These are phyloP conservation scores for Athalia rosae DNA, from an alignment of 2,888 invertebrate species.

Conservation along the genomic window DNA sequence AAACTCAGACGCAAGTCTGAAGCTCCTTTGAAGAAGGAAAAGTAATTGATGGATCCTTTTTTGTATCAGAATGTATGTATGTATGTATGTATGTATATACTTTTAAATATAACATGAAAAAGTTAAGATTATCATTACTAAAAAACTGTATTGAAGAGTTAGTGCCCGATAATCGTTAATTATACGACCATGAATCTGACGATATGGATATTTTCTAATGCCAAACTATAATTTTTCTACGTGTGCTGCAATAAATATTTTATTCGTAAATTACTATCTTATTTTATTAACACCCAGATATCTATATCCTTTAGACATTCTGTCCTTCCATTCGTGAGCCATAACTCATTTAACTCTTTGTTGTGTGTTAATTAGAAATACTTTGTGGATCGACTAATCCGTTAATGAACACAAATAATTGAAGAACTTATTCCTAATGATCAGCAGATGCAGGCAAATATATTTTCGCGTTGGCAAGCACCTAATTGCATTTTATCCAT, in stretches of 20 bases:
- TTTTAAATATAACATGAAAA: background rate
- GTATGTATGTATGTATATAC: conserved; percentile 43
- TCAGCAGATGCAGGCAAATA: no score
- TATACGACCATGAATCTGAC: conserved; percentile 12
- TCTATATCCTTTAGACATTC: background rate
- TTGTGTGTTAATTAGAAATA: no score
- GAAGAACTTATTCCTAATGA: no score
- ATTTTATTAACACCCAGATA: background rate
- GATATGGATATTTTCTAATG: conserved; percentile 11
- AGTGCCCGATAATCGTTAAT: no score
- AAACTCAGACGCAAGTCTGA: conserved; percentile 66
- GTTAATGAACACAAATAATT: no score
- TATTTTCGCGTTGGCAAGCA: no score
- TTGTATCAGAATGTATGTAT: conserved; percentile 46
- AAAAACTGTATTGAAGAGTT: no score
- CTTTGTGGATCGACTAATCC: no score
- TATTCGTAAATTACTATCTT: conserved; percentile 27
- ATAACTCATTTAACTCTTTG: no score
- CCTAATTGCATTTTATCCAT: no score
- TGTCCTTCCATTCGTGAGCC: background rate
- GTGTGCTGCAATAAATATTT: conserved; percentile 38
- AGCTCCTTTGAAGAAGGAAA: conserved; percentile 64
- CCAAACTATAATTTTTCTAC: conserved; percentile 33
- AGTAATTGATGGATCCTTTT: conserved; percentile 51
- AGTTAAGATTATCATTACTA: no score